Base-by-base conservation (phyloP, 1,140 invertebrate genomes). In the Drosophila pectinifera region DNA sequence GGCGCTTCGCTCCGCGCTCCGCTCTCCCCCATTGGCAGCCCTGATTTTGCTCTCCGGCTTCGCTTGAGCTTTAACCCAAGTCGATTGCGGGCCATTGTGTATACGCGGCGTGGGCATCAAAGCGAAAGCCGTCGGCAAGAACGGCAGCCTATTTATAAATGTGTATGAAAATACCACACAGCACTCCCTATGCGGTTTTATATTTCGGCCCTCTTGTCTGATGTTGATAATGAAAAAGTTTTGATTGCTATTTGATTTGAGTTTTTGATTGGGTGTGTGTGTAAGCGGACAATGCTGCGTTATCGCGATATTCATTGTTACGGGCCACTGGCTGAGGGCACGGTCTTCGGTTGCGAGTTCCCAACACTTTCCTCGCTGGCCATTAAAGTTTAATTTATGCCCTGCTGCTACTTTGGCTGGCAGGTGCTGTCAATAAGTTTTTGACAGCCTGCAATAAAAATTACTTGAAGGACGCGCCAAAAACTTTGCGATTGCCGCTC, bases 201-300 rank as follows among this genome's bases (percentile, higher is more conserved):
- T 41, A 49, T 78, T 78, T 69, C 28, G 75, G 56, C 41, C 64
- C 65, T 48, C 64, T 57, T 56, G 75, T 70, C 49, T 73, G 68
- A 49, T 84, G 65, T 80, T 80, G 78, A 85, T 88, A 85, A 85
- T 85, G 82, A 82, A 85, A 80, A 85, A 88, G 68, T 85, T 85
- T 88, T 88, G 82, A 85, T 85, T 85, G 82, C 83, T 88, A 85
- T 85, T 85, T 85, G 78, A 85, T 78, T 88, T 82, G 83, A 82
- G 83, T 88, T 82, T 78, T 82, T 75, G 74, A 82, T 82, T 65
- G 56, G 55, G 61, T 46, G 64, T 58, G 38, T 41, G 26, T 11
- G 56, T 53, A 14, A 28, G 57, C 43, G 16, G 55, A 78, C 53
- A 48, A 73, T 58, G 51, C 63, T 70, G 78, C 82, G 78, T 85